These are phyloP conservation scores for Dryocosmus kuriphilus DNA, from an alignment of 2,888 invertebrate species.

Conservation along the genomic window DNA sequence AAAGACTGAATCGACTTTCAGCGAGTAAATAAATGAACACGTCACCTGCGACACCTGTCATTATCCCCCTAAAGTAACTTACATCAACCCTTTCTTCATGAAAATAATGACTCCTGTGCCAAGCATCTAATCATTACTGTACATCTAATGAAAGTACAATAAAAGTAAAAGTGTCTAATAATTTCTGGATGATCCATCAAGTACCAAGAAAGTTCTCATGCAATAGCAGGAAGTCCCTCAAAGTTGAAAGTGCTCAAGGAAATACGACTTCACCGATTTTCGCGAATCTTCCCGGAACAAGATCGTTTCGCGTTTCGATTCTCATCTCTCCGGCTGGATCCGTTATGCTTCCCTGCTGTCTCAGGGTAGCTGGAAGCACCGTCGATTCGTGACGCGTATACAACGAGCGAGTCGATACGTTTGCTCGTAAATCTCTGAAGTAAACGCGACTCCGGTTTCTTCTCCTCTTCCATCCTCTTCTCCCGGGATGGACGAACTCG, in stretches of 20 bases:
- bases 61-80: slow-evolving; percentile 48
- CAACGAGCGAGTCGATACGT: slow-evolving; percentile 52
- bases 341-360: slow-evolving; percentile 13
- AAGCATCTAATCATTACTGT: too few species aligned
- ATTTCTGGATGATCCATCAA: not conserved
- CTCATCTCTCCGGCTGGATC: slow-evolving; percentile 19
- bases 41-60: slow-evolving; percentile 61
- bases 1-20: not conserved
- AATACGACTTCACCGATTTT: not conserved
- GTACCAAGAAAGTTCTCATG: not conserved
- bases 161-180: too few species aligned
- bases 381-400: slow-evolving; percentile 55
- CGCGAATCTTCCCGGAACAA: slow-evolving; percentile 52
- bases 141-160: too few species aligned
- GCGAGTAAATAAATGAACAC: slow-evolving; percentile 60
- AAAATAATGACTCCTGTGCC: not conserved
- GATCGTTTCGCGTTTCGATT: slow-evolving; percentile 40
- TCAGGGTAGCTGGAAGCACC: slow-evolving; percentile 39
- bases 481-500: slow-evolving; percentile 47
- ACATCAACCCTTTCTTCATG: not conserved
- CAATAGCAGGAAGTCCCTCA: not conserved
- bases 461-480: slow-evolving; percentile 48
- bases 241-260: slow-evolving; percentile 21
- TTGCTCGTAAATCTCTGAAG: slow-evolving; percentile 61
- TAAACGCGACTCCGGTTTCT: slow-evolving; percentile 42